Conservation (phyloP, 2,113 vertebrate genomes). For the Strix aluco region DNA sequence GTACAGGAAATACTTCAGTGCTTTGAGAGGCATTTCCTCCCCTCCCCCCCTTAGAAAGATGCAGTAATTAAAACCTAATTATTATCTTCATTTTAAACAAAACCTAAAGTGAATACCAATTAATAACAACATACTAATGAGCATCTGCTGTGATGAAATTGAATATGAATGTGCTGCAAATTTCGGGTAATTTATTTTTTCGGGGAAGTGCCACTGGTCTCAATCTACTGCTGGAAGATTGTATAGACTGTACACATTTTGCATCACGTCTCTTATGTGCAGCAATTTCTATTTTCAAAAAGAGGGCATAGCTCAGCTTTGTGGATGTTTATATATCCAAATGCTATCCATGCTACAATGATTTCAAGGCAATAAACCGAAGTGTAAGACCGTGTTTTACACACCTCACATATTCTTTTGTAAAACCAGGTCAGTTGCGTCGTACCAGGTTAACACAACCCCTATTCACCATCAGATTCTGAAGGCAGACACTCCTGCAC, state of each 20-base stretch:
- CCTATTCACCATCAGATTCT: background rate
- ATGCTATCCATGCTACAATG: background rate
- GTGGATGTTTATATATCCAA: constrained; percentile 31
- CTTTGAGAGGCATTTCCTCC: constrained; percentile 80
- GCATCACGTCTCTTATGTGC: constrained; percentile 53
- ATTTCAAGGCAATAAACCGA: background rate
- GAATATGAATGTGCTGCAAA: constrained; percentile 87
- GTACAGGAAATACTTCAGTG: constrained; percentile 78
- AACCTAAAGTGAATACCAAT: constrained; percentile 90
- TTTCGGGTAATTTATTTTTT: constrained; percentile 86
- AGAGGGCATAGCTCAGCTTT: constrained; percentile 32
- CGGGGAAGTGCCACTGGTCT: constrained; percentile 81
- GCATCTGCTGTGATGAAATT: constrained; percentile 89
- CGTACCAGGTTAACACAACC: background rate
- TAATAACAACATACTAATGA: constrained; percentile 90
- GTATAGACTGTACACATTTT: constrained; percentile 73
- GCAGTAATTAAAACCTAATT: constrained; percentile 89
- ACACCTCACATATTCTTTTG: background rate
- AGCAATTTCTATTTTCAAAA: constrained; percentile 60
- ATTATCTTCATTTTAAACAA: constrained; percentile 90
- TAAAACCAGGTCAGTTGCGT: background rate
- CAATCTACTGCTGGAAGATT: constrained; percentile 75
- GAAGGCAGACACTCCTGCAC: background rate
- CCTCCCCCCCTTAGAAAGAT: constrained; percentile 75
- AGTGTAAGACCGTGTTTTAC: background rate